These are phyloP conservation scores for Aptenodytes patagonicus DNA, from an alignment of 2,113 vertebrate genomes.

Conservation along the genomic window DNA sequence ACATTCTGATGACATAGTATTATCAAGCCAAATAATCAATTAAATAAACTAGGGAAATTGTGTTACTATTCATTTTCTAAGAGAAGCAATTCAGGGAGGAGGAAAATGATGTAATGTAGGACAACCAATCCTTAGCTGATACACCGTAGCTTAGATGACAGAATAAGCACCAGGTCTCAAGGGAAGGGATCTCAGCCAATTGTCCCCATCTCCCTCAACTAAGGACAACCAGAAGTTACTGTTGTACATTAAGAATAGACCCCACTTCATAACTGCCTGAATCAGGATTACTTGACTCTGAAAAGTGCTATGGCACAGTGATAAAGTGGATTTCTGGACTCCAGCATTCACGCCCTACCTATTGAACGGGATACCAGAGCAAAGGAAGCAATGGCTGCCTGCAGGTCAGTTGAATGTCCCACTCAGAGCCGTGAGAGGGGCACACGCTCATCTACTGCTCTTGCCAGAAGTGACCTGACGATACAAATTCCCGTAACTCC, in stretches of 20 bases:
- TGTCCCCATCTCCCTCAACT: neutral
- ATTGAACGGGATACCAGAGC: neutral
- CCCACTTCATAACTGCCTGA: neutral
- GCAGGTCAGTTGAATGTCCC: neutral
- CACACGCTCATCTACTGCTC: neutral
- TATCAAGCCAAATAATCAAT: conserved; percentile 7
- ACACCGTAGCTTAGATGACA: rapidly evolving
- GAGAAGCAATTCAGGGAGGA: neutral
- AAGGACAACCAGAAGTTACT: neutral
- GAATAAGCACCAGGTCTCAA: neutral
- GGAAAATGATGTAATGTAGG: neutral
- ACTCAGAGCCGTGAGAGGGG: neutral
- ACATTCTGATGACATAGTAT: neutral
- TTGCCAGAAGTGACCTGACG: neutral
- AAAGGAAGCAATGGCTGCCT: neutral
- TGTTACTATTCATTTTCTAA: neutral
- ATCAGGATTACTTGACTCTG: neutral
- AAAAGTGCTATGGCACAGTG: neutral
- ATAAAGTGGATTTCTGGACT: neutral
- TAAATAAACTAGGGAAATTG: neutral
- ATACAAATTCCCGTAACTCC: neutral
- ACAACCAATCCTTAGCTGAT: neutral
- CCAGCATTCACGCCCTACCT: rapidly evolving
- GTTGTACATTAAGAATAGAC: neutral
- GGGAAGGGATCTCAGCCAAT: neutral